These are phyloP conservation scores for Diceros bicornis DNA, from an alignment of 2,797 vertebrate species.

Conservation along the genomic window DNA sequence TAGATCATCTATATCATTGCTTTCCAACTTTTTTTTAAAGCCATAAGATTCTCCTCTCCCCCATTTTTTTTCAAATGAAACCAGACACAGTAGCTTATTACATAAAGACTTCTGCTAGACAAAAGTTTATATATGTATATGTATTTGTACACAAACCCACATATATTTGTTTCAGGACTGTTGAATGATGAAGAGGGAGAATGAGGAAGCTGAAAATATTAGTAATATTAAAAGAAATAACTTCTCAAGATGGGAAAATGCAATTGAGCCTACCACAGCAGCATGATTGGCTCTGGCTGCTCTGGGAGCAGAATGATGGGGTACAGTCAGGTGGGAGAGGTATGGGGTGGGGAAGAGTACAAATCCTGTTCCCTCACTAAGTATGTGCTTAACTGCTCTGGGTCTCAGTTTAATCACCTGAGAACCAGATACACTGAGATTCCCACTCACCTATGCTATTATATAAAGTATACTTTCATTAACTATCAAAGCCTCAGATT, in stretches of 20 bases:
- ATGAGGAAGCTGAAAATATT: not conserved
- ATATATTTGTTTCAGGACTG: not conserved
- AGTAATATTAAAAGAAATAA: not conserved
- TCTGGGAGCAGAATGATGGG: not conserved
- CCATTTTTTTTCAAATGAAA: not conserved
- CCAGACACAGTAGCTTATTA: not conserved
- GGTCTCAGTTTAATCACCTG: not conserved
- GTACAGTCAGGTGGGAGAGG: not conserved
- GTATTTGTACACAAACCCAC: not conserved
- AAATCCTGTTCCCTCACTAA: rapidly evolving
- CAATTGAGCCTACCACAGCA: rapidly evolving
- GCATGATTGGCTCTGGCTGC: too few relatives aligned
- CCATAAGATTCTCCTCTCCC: not conserved
- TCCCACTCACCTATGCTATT: not conserved
- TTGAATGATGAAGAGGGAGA: not conserved
- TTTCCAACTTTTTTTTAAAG: not conserved
- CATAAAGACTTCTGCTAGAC: not conserved
- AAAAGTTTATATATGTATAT: not conserved
- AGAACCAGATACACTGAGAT: not conserved
- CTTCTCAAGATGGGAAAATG: not conserved
- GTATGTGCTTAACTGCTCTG: not conserved
- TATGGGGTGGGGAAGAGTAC: rapidly evolving
- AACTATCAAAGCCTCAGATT: not conserved
- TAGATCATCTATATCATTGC: not conserved
- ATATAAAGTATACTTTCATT: not conserved